phyloP scores from a whole-genome alignment of 2,797 vertebrate species.

The Mormyrus hasselquistii region DNA sequence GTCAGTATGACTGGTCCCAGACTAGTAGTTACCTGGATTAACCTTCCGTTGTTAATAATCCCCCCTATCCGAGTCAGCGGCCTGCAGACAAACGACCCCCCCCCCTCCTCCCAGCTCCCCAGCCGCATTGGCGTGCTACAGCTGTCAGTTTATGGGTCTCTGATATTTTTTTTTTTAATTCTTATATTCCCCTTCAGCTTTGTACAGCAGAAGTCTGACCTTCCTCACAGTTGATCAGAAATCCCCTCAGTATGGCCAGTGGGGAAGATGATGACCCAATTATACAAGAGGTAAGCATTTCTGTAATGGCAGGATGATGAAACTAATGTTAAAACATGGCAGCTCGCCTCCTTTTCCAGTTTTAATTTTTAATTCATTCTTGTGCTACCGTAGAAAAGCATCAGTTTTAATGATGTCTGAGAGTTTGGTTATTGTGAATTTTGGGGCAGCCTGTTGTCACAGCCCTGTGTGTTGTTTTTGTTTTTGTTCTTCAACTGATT shows the following conservation, averaged over 20 bases:
- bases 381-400: not conserved
- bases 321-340: not conserved
- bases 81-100: not conserved
- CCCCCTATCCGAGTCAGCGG: not conserved
- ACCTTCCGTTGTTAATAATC: not conserved
- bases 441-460: not conserved
- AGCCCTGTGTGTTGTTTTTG: not conserved
- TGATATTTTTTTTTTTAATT: not conserved
- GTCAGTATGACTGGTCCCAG: not conserved
- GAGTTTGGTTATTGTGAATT: not conserved
- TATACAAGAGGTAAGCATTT: slow-evolving; percentile 82
- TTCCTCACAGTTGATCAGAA: not conserved
- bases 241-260: slow-evolving; percentile 80
- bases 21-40: not conserved
- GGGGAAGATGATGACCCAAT: slow-evolving; percentile 96
- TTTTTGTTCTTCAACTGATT: not conserved
- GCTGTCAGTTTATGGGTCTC: not conserved
- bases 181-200: not conserved
- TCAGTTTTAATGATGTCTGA: not conserved
- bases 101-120: not conserved
- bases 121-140: not conserved
- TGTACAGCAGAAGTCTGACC: slow-evolving; percentile 1
- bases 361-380: not conserved
- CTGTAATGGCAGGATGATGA: not conserved
- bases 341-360: not conserved